Evolutionary conservation across 2,797 vertebrate genomes (phyloP).

Genomic region (Anguilla pacifica): DNA sequence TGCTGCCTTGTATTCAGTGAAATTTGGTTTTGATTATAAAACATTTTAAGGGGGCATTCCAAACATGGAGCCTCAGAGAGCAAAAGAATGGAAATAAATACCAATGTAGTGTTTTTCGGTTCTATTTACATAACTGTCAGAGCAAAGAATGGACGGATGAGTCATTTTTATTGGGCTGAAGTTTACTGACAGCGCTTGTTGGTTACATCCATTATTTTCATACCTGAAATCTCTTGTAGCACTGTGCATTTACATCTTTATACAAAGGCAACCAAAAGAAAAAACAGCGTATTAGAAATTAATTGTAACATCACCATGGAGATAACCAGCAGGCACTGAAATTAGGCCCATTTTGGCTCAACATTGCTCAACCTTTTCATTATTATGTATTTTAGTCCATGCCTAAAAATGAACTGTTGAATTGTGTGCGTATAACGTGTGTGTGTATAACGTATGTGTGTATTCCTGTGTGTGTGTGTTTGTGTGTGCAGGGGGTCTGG

Average conservation of each 20-base stretch:
- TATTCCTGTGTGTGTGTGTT: background rate
- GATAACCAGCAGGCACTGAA: background rate
- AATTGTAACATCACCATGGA: background rate
- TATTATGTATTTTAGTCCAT: background rate
- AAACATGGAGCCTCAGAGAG: too few species aligned
- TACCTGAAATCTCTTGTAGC: background rate
- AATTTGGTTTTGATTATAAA: too few species aligned
- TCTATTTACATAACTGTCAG: too few species aligned
- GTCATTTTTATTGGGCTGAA: too few species aligned
- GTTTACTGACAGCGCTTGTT: too few species aligned
- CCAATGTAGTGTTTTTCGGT: too few species aligned
- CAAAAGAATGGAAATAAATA: too few species aligned
- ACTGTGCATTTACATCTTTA: background rate
- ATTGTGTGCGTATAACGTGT: background rate
- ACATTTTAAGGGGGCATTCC: too few species aligned
- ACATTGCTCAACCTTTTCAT: background rate
- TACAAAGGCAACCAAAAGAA: background rate
- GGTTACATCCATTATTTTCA: too few species aligned
- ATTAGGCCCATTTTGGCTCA: background rate
- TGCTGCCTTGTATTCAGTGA: too few species aligned
- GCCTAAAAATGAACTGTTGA: background rate
- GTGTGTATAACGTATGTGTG: background rate
- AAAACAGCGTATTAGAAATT: background rate
- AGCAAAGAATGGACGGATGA: too few species aligned
- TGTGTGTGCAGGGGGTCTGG: conserved; percentile 80